phyloP scores from a whole-genome alignment of 1,140 invertebrate species.

The Mesaphorura yosii region DNA sequence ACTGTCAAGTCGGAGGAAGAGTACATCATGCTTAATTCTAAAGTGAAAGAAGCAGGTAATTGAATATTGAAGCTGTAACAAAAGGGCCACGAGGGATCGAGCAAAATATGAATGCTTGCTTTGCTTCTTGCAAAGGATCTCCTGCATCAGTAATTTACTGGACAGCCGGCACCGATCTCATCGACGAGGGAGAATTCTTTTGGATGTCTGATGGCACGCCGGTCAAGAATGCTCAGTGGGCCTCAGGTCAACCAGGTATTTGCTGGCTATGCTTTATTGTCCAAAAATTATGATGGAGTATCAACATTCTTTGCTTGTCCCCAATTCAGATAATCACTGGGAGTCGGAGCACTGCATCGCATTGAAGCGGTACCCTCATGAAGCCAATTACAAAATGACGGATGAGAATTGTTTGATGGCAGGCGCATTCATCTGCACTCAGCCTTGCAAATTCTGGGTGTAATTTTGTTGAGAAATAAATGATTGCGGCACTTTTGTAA shows the following conservation, averaged over 20 bases:
- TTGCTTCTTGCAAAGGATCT: background rate
- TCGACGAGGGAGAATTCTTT: slow-evolving; percentile 76
- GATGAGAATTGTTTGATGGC: slow-evolving; percentile 4
- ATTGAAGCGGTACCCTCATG: background rate
- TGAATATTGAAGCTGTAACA: background rate
- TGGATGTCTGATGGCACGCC: slow-evolving; percentile 81
- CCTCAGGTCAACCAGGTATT: slow-evolving; percentile 73
- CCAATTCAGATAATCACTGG: slow-evolving; percentile 80
- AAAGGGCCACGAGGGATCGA: too few species aligned
- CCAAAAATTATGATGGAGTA: too few species aligned
- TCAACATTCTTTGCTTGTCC: too few species aligned
- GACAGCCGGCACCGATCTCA: slow-evolving; percentile 79
- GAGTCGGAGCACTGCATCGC: slow-evolving; percentile 1
- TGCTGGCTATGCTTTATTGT: too few species aligned
- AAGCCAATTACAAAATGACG: background rate
- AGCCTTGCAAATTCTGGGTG: background rate
- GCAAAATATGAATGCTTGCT: too few species aligned
- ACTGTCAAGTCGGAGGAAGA: background rate
- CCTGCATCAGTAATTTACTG: slow-evolving; percentile 47
- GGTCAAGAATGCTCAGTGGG: slow-evolving; percentile 80
- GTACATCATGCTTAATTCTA: background rate
- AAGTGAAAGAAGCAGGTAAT: background rate
- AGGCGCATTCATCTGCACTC: slow-evolving; percentile 1
- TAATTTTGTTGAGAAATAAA: too few species aligned
- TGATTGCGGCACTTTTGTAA: background rate